phyloP scores from a whole-genome alignment of 2,888 invertebrate genomes.

The Cacoxenus indagator region DNA sequence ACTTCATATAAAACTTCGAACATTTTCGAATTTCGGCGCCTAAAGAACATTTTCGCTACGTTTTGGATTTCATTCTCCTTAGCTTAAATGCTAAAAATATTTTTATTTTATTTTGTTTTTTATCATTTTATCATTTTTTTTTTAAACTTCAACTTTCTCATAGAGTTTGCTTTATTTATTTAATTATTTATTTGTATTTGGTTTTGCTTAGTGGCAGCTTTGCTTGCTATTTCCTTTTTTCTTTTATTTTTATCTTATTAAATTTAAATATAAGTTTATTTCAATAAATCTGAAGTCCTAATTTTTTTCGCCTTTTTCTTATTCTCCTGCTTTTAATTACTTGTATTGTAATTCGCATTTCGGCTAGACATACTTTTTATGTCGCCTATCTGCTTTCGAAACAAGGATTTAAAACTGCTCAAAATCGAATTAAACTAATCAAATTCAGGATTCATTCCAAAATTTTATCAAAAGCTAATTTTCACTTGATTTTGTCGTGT shows the following conservation, averaged over 20 bases:
- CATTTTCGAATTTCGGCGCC: not conserved
- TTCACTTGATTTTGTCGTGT: not conserved
- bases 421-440: not conserved
- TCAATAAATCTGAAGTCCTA: slow-evolving; percentile 3
- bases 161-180: no score
- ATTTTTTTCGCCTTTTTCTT: slow-evolving; percentile 12
- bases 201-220: slow-evolving; percentile 25
- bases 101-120: no score
- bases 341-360: not conserved
- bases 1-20: not conserved
- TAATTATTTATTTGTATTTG: slow-evolving; percentile 10
- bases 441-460: not conserved
- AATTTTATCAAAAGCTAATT: slow-evolving; percentile 21
- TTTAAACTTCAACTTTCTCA: not conserved
- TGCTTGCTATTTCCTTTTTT: slow-evolving; percentile 13
- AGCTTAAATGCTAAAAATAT: slow-evolving; percentile 10
- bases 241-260: not conserved
- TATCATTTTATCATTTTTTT: slow-evolving; percentile 14
- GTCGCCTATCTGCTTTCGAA: not conserved
- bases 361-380: not conserved
- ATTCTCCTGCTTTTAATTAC: slow-evolving; percentile 5
- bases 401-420: not conserved
- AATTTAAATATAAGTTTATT: not conserved
- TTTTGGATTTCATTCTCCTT: not conserved
- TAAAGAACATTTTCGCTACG: slow-evolving; percentile 3